Conservation (phyloP, 2,797 vertebrate species). For the Brachyrhaphis roseni region DNA sequence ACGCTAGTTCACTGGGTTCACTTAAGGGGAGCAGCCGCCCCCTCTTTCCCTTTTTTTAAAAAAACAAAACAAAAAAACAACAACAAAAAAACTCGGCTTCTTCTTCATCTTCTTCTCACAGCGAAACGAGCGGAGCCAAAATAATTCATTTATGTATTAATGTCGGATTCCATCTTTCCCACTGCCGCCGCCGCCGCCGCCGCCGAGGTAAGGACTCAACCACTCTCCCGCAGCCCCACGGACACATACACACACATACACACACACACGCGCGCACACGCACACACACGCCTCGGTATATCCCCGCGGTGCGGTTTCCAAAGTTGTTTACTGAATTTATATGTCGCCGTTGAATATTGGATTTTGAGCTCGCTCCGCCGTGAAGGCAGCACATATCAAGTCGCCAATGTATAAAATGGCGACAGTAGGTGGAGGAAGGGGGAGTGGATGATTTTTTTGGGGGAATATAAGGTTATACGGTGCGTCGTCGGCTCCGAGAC, state of each 20-base stretch:
- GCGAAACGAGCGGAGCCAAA: conserved; percentile 81
- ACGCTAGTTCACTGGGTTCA: conserved; percentile 84
- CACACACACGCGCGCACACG: neutral
- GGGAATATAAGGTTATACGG: conserved; percentile 73
- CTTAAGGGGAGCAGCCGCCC: conserved; percentile 83
- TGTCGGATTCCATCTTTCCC: conserved; percentile 78
- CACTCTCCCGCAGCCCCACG: conserved; percentile 38
- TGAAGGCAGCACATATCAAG: conserved; percentile 82
- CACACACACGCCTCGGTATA: conserved; percentile 25
- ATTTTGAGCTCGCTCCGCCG: conserved; percentile 75
- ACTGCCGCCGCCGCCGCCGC: conserved; percentile 53
- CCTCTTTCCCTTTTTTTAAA: conserved; percentile 15
- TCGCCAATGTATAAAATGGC: conserved; percentile 88
- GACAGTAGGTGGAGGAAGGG: conserved; percentile 83
- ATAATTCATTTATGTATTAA: conserved; percentile 82
- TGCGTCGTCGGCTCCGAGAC: conserved; percentile 59
- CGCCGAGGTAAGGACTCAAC: conserved; percentile 78
- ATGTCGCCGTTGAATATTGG: conserved; percentile 71
- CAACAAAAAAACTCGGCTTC: conserved; percentile 57
- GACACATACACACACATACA: neutral
- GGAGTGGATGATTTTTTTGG: conserved; percentile 61
- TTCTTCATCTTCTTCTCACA: conserved; percentile 78
- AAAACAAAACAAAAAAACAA: too few species aligned
- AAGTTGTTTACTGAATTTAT: conserved; percentile 74
- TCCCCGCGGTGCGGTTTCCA: conserved; percentile 54